These are phyloP conservation scores for Propsilocerus akamusi DNA, from an alignment of 1,140 invertebrate genomes.

Conservation along the genomic window DNA sequence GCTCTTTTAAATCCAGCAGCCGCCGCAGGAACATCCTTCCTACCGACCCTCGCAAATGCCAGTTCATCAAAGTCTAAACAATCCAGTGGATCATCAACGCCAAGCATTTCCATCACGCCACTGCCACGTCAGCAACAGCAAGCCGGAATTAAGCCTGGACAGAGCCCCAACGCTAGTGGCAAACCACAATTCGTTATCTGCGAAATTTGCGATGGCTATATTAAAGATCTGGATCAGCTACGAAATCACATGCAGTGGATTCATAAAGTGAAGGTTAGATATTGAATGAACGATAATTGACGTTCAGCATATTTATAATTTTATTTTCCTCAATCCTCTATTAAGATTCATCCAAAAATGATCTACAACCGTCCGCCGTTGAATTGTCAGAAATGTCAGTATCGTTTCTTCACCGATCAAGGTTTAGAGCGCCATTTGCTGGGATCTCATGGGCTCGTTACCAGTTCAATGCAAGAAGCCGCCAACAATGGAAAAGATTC, in stretches of 20 bases:
- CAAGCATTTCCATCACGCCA: slow-evolving; percentile 82
- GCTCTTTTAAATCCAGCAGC: neutral
- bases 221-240: slow-evolving; percentile 82
- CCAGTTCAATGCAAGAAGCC: slow-evolving; percentile 88
- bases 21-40: neutral
- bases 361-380: slow-evolving; percentile 84
- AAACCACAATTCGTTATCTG: slow-evolving; percentile 82
- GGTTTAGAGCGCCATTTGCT: slow-evolving; percentile 82
- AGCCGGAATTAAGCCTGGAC: slow-evolving; percentile 28
- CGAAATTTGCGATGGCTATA: slow-evolving; percentile 89
- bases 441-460: slow-evolving; percentile 83
- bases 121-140: slow-evolving; percentile 44
- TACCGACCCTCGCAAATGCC: slow-evolving; percentile 7
- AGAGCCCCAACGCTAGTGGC: slow-evolving; percentile 18
- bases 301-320: neutral
- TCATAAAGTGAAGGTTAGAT: slow-evolving; percentile 64
- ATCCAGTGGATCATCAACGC: slow-evolving; percentile 32
- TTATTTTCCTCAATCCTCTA: neutral
- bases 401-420: slow-evolving; percentile 52
- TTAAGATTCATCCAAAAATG: slow-evolving; percentile 80
- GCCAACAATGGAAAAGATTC: slow-evolving; percentile 88
- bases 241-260: slow-evolving; percentile 93
- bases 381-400: slow-evolving; percentile 92
- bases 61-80: slow-evolving; percentile 10
- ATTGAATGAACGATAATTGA: neutral